A percentile compares a stretch with the other conserved stretches of the same genome.
Evolutionary conservation across 1,140 invertebrate species (phyloP).

Genomic region (Zelostemma sp.): DNA sequence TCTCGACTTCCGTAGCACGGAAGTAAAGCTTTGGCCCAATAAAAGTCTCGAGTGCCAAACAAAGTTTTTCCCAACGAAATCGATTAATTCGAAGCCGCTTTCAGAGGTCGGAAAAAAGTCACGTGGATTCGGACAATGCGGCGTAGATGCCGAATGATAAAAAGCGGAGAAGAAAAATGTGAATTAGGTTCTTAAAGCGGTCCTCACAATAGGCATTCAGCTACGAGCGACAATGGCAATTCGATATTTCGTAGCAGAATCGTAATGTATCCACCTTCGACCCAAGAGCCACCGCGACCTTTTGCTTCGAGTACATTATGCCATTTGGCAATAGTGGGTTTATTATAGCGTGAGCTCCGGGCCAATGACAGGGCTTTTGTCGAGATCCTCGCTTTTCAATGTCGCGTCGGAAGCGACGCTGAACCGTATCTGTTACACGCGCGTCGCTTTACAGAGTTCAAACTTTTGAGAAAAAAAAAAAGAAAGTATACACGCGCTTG

Average conservation of each 20-base stretch:
- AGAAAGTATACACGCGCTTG: too few relatives aligned
- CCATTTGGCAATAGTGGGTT: constrained; percentile 35
- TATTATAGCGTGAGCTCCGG: constrained; percentile 33
- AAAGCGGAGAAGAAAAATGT: constrained; percentile 25
- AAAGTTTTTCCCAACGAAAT: too few relatives aligned
- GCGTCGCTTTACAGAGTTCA: background rate
- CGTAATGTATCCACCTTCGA: constrained; percentile 55
- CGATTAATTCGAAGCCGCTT: too few relatives aligned
- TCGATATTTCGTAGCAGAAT: constrained; percentile 57
- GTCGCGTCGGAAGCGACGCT: constrained; percentile 40
- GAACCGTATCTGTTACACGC: constrained; percentile 50
- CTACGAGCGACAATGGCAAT: constrained; percentile 56
- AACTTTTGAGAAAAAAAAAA: background rate
- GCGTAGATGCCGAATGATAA: constrained; percentile 14
- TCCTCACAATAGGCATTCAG: constrained; percentile 46
- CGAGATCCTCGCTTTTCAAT: constrained; percentile 49
- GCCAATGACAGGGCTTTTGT: constrained; percentile 54
- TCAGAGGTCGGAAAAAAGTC: too few relatives aligned
- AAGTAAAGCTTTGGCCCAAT: background rate
- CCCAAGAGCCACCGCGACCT: constrained; percentile 42
- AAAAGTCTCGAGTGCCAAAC: too few relatives aligned
- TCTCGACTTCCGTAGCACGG: constrained; percentile 2
- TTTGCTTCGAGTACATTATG: constrained; percentile 37
- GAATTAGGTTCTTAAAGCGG: constrained; percentile 52
- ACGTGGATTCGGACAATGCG: background rate